Evolutionary conservation across 2,797 vertebrate genomes (phyloP), one percentile per base, ranked within the genome.

Genomic region (Lindbergichthys nudifrons): DNA sequence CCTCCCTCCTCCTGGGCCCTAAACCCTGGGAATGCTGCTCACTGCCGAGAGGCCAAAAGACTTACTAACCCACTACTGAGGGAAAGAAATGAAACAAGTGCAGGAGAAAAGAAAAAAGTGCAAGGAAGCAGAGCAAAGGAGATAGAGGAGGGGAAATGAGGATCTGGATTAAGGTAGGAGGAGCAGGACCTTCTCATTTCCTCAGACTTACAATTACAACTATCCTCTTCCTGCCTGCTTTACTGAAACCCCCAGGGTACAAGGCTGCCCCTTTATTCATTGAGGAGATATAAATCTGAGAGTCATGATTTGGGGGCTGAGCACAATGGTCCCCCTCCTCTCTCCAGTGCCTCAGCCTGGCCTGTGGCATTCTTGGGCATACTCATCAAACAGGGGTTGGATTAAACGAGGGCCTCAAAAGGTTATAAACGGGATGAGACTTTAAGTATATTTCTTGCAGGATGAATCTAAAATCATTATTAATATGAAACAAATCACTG

Each of bases 251-350:
- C 79, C 77, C 83, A 54, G 90, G 92, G 87, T 81, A 87, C 75
- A 85, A 90, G 84, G 85, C 89, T 65, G 45, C 62, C 84, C 88
- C 84, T 89, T 88, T 85, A 92, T 92, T 92, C 88, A 91, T 58
- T 74, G 87, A 85, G 76, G 67, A 91, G 89, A 92, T 89, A 93
- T 92, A 91, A 92, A 94, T 89, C 92, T 89, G 81, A 86, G 84
- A 89, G 88, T 92, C 89, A 85, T 91, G 90, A 88, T 92, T 85
- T 72, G 59, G 80, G 32, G 85, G 78, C 73, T 50, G 75, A 87
- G 86, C 82, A 92, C 89, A 92, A 92, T 90, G 77, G 82, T 32
- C 42, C 21, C 77, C 56, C 82, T 66, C 75, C 78, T 62, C 73
- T 80, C 74, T 79, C 74, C 69, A 52, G 42, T 73, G 80, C 83